Percentiles rank a stretch among this genome's conserved stretches.
Conservation (phyloP, 2,888 invertebrate genomes). For the Dichetophora obliterata region DNA sequence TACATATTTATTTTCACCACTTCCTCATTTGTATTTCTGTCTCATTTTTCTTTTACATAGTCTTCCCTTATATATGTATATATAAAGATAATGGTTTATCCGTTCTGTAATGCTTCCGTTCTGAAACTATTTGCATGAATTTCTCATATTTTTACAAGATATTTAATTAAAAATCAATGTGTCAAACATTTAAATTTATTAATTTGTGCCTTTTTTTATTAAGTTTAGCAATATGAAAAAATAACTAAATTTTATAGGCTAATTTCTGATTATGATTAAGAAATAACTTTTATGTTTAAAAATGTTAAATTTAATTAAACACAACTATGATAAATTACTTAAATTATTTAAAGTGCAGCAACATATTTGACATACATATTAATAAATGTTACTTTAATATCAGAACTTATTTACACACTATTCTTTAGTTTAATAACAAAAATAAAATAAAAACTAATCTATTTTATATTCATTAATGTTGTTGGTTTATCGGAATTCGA, state of each 20-base stretch:
- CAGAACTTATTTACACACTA: too few species aligned
- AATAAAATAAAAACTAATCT: not conserved
- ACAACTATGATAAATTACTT: not conserved
- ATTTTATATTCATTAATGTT: slow-evolving; percentile 1
- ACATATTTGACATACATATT: not conserved
- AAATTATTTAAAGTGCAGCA: slow-evolving; percentile 9
- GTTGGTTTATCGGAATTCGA: slow-evolving; percentile 29
- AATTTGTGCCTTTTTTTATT: slow-evolving; percentile 13
- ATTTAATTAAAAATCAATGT: not conserved
- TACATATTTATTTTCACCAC: too few species aligned
- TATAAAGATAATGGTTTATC: too few species aligned
- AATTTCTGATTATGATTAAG: not conserved
- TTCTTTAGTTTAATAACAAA: not conserved
- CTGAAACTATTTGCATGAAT: not conserved
- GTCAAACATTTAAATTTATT: not conserved
- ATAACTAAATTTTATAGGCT: too few species aligned
- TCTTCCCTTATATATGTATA: too few species aligned
- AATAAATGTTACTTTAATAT: too few species aligned
- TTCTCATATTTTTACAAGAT: not conserved
- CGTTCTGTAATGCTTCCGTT: too few species aligned
- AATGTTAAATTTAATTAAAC: not conserved
- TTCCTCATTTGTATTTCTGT: too few species aligned
- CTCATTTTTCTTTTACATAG: too few species aligned
- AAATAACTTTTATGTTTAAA: not conserved
- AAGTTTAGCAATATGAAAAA: not conserved